phyloP scores from a whole-genome alignment of 2,113 vertebrate species.

The Gasterosteus aculeatus region DNA sequence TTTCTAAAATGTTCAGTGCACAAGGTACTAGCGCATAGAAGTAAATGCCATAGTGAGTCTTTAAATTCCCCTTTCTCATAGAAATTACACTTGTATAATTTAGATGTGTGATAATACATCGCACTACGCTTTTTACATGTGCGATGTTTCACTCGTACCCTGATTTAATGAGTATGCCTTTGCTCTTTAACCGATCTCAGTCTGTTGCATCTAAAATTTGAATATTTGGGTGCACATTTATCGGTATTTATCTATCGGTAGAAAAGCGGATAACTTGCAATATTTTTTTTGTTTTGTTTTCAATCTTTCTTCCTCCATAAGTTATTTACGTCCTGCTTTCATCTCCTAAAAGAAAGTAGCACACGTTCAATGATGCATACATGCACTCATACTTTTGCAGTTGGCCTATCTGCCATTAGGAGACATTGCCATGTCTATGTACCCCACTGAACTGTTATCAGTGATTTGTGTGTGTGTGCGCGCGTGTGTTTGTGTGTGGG shows the following conservation, averaged over 20 bases:
- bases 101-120: slow-evolving; percentile 33
- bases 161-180: slow-evolving; percentile 10
- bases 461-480: slow-evolving; percentile 10
- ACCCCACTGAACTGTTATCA: slow-evolving; percentile 25
- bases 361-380: not conserved
- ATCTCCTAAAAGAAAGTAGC: not conserved
- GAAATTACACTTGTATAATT: slow-evolving; percentile 38
- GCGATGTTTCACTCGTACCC: slow-evolving; percentile 15
- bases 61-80: slow-evolving; percentile 48
- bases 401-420: slow-evolving; percentile 18
- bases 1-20: slow-evolving; percentile 64
- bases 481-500: not conserved
- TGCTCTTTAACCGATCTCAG: slow-evolving; percentile 30
- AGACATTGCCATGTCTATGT: slow-evolving; percentile 10
- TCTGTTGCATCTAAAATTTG: slow-evolving; percentile 29
- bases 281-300: not conserved
- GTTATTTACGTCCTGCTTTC: slow-evolving; percentile 40
- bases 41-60: slow-evolving; percentile 52
- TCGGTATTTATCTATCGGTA: not conserved
- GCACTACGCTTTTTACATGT: slow-evolving; percentile 24
- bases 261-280: slow-evolving; percentile 17
- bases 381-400: slow-evolving; percentile 13
- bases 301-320: slow-evolving; percentile 30
- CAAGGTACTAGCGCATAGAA: slow-evolving; percentile 70
- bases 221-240: slow-evolving; percentile 33